Conservation (phyloP, 2,888 invertebrate genomes). For the Bugula neritina region DNA sequence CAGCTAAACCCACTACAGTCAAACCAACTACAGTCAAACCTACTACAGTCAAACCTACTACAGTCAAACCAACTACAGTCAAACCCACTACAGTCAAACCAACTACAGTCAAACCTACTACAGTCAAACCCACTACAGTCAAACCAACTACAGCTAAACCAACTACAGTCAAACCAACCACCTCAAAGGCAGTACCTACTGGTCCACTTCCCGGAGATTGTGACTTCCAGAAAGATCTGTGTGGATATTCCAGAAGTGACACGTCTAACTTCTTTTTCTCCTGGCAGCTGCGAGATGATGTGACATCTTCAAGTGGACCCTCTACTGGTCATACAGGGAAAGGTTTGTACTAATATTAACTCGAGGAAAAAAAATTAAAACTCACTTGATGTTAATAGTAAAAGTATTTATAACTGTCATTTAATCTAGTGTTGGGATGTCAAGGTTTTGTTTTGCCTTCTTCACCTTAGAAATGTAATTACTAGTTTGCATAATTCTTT, state of each 20-base stretch:
- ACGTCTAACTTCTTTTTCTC: background rate
- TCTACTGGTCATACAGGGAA: background rate
- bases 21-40: constrained; percentile 35
- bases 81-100: constrained; percentile 28
- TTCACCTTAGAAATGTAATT: too few species aligned
- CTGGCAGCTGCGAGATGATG: background rate
- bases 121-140: constrained; percentile 11
- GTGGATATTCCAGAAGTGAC: background rate
- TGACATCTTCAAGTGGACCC: background rate
- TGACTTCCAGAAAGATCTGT: background rate
- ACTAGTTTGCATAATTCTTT: too few species aligned
- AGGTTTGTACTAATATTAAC: too few species aligned
- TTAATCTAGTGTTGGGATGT: too few species aligned
- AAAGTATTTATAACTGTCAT: too few species aligned
- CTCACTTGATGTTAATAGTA: too few species aligned
- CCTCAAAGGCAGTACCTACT: too few species aligned
- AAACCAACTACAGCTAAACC: background rate
- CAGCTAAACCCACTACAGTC: constrained; percentile 45
- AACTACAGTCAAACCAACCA: constrained; percentile 24
- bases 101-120: constrained; percentile 27
- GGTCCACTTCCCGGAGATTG: background rate
- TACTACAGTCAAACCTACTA: constrained; percentile 34
- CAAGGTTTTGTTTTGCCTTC: too few species aligned
- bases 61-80: constrained; percentile 27
- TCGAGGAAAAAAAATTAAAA: too few species aligned